Evolutionary conservation across 2,888 invertebrate species (phyloP).

Genomic region (Drosophila nr. fundita): DNA sequence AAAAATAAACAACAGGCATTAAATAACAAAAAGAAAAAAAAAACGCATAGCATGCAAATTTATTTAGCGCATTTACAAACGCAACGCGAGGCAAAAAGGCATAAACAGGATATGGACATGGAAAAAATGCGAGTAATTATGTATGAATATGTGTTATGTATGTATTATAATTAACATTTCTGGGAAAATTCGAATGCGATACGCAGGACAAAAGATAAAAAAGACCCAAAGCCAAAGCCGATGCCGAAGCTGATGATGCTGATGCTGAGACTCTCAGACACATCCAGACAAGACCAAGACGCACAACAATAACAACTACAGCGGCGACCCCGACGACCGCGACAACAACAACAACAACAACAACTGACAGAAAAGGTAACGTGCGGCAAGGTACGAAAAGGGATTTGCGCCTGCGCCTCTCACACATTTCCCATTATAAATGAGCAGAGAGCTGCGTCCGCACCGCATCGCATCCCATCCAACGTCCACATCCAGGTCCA

Average conservation of each 20-base stretch:
- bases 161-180: conserved; percentile 83
- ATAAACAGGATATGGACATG: conserved; percentile 74
- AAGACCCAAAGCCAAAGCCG: conserved; percentile 37
- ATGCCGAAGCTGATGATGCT: conserved; percentile 29
- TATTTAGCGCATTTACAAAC: conserved; percentile 75
- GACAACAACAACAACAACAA: conserved; percentile 36
- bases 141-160: conserved; percentile 75
- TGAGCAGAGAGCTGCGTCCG: conserved; percentile 59
- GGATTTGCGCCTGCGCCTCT: conserved; percentile 77
- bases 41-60: conserved; percentile 76
- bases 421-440: conserved; percentile 77
- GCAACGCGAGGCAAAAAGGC: conserved; percentile 51
- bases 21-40: conserved; percentile 44
- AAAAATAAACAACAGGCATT: conserved; percentile 62
- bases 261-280: conserved; percentile 40
- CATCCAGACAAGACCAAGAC: conserved; percentile 60
- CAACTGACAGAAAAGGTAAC: conserved; percentile 59
- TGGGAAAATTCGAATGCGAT: conserved; percentile 82
- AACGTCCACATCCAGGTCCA: conserved; percentile 15
- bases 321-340: conserved; percentile 56
- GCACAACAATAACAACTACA: conserved; percentile 50
- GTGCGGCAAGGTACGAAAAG: conserved; percentile 58
- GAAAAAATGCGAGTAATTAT: conserved; percentile 71
- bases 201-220: conserved; percentile 75
- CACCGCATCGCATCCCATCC: conserved; percentile 23